Conservation (phyloP, 2,888 invertebrate genomes). For the Troilus luridus region DNA sequence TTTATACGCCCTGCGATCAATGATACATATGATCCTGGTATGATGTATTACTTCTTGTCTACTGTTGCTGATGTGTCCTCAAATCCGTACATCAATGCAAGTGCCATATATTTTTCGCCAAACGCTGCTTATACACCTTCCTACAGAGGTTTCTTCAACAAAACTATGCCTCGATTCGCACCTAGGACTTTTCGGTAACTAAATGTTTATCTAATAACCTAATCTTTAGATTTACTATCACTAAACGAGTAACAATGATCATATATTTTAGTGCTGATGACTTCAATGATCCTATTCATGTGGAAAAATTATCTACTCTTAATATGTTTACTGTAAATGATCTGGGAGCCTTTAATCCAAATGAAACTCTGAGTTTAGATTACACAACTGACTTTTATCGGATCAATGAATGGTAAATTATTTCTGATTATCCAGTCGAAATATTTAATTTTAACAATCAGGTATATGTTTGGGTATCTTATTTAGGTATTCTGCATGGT, state of each 20-base stretch:
- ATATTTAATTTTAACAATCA: neutral
- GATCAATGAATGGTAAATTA: constrained; percentile 87
- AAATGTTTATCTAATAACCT: neutral
- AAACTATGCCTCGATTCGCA: constrained; percentile 93
- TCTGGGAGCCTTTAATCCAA: constrained; percentile 83
- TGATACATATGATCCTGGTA: constrained; percentile 95
- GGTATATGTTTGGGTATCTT: neutral
- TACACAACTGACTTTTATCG: constrained; percentile 93
- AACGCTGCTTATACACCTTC: constrained; percentile 95
- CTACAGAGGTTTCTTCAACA: constrained; percentile 95
- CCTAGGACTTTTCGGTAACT: constrained; percentile 84
- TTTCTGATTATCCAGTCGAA: neutral
- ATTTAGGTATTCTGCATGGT: constrained; percentile 83
- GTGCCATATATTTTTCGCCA: constrained; percentile 93
- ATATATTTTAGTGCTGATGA: constrained; percentile 81
- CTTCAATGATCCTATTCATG: constrained; percentile 95
- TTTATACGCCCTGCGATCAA: constrained; percentile 92
- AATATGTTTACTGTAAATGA: constrained; percentile 91
- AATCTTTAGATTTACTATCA: neutral
- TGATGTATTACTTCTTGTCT: constrained; percentile 97
- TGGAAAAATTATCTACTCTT: constrained; percentile 93
- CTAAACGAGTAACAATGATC: neutral
- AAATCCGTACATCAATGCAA: constrained; percentile 92
- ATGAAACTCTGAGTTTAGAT: constrained; percentile 84
- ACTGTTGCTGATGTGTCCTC: constrained; percentile 95